Conservation (phyloP, 2,797 vertebrate species). For the Crocidura indochinensis region DNA sequence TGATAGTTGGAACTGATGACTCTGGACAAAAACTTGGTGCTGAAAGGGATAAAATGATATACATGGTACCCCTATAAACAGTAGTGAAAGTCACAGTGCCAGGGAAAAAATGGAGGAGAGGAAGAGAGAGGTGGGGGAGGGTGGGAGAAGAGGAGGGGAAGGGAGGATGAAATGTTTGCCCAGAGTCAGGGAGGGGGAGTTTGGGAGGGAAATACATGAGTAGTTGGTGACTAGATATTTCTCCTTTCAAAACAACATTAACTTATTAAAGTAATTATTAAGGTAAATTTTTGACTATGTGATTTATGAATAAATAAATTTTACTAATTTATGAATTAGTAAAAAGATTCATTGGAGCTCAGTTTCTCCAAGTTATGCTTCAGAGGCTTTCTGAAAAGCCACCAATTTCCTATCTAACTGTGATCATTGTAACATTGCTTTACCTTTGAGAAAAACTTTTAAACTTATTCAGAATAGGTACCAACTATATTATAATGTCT, state of each 20-base stretch:
- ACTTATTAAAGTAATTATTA: conserved; percentile 38
- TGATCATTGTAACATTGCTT: conserved; percentile 11
- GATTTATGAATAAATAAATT: neutral
- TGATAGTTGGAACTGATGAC: too few species aligned
- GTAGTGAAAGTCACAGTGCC: too few species aligned
- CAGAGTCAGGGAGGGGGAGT: too few species aligned
- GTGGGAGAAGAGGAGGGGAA: neutral
- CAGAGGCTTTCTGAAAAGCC: neutral
- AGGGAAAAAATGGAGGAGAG: too few species aligned
- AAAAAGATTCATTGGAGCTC: neutral
- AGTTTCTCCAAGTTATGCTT: neutral
- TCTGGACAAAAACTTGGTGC: too few species aligned
- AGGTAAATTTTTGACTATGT: neutral
- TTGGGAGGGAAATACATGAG: conserved; percentile 24
- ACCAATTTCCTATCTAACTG: conserved; percentile 19
- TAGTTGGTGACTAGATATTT: conserved; percentile 6
- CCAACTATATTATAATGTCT: conserved; percentile 37
- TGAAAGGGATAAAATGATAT: too few species aligned
- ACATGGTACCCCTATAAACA: too few species aligned
- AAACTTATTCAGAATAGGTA: neutral
- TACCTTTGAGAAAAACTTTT: neutral
- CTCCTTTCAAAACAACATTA: neutral
- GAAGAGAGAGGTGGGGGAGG: too few species aligned
- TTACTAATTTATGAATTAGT: too few species aligned
- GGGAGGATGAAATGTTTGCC: too few species aligned